These are phyloP conservation scores for Priocnemis perturbator DNA, from an alignment of 2,888 invertebrate species.

Conservation along the genomic window DNA sequence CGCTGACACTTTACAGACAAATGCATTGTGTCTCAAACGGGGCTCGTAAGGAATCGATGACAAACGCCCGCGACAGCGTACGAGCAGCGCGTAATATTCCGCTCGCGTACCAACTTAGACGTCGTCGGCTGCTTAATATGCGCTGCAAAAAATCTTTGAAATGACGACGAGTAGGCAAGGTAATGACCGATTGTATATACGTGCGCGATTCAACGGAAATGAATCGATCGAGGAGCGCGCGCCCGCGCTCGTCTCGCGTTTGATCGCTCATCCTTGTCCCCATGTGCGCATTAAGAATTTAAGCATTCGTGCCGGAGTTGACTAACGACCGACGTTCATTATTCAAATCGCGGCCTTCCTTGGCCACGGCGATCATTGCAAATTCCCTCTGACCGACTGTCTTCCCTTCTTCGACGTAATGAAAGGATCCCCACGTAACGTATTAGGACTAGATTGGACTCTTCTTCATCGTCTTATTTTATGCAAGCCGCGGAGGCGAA, in stretches of 20 bases:
- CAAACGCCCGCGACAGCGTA: too few species aligned
- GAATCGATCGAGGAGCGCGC: conserved; percentile 23
- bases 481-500: too few species aligned
- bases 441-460: background rate
- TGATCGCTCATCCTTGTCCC: conserved; percentile 25
- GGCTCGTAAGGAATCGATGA: too few species aligned
- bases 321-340: conserved; percentile 59
- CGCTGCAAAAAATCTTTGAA: too few species aligned
- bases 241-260: conserved; percentile 9
- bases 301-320: conserved; percentile 61
- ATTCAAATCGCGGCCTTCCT: conserved; percentile 58
- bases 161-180: too few species aligned
- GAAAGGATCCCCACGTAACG: conserved; percentile 26
- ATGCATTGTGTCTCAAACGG: too few species aligned
- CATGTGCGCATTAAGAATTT: conserved; percentile 57
- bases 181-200: too few species aligned
- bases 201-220: conserved; percentile 37
- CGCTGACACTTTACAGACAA: too few species aligned
- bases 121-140: too few species aligned
- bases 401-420: conserved; percentile 29
- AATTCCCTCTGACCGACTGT: conserved; percentile 58
- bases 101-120: too few species aligned
- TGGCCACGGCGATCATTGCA: conserved; percentile 43
- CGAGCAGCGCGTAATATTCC: too few species aligned
- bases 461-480: too few species aligned